Percentiles rank a stretch among this genome's conserved stretches.
These are phyloP conservation scores for Oxygymnocypris stewartii DNA, from an alignment of 2,113 vertebrate species.

Conservation along the genomic window DNA sequence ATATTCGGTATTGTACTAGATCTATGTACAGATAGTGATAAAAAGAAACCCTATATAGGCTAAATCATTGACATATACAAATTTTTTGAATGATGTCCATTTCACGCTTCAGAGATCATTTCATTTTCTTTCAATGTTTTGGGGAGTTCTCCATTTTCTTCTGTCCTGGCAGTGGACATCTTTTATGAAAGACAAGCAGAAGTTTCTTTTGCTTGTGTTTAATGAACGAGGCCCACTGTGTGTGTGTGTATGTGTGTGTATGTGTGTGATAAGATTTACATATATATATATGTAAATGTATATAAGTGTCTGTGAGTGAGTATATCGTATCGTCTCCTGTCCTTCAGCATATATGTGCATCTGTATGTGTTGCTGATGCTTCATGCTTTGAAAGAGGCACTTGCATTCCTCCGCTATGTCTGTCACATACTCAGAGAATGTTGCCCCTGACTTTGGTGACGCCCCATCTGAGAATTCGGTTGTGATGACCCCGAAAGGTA, in stretches of 20 bases:
- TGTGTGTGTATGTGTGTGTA: too few relatives aligned
- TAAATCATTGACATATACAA: background rate
- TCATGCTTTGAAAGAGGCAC: conserved; percentile 67
- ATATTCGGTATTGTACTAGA: background rate
- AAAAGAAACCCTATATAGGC: background rate
- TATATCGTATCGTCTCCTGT: conserved; percentile 13
- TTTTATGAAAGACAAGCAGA: conserved; percentile 6
- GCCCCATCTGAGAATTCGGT: conserved; percentile 72
- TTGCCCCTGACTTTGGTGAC: conserved; percentile 71
- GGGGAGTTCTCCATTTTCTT: background rate
- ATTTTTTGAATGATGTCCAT: background rate
- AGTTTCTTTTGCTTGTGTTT: conserved; percentile 40
- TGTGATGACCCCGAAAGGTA: conserved; percentile 77
- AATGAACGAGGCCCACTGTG: conserved; percentile 4
- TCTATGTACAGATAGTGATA: background rate
- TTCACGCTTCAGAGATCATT: conserved; percentile 1
- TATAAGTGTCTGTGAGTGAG: conserved; percentile 12
- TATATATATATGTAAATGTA: conserved; percentile 45
- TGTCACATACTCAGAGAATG: conserved; percentile 78
- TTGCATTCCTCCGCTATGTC: conserved; percentile 73
- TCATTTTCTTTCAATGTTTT: background rate
- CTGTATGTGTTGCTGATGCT: conserved; percentile 61
- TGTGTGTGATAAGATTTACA: conserved; percentile 35
- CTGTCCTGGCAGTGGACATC: background rate
- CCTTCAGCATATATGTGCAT: conserved; percentile 37